These are phyloP conservation scores for Tenthredo notha DNA, from an alignment of 2,888 invertebrate genomes.

Conservation along the genomic window DNA sequence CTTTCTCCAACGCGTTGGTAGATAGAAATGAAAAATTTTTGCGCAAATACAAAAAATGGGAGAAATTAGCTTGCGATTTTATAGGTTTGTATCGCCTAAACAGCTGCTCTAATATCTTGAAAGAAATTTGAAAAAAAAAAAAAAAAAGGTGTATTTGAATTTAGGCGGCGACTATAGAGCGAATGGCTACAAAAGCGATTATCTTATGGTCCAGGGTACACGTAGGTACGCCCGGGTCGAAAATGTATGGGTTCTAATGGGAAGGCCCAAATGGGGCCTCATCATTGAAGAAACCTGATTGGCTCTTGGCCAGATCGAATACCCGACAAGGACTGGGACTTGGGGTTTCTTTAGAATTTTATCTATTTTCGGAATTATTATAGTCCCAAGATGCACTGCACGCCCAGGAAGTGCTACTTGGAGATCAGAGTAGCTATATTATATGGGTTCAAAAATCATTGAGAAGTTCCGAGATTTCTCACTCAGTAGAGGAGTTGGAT, in stretches of 20 bases:
- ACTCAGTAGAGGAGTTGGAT: too few species aligned
- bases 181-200: conserved; percentile 49
- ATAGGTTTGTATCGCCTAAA: background rate
- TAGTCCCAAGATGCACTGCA: background rate
- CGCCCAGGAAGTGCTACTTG: background rate
- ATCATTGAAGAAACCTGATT: conserved; percentile 39
- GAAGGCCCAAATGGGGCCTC: conserved; percentile 37
- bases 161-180: conserved; percentile 17
- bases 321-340: background rate
- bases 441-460: background rate
- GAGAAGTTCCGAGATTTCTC: too few species aligned
- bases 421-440: background rate
- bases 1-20: background rate
- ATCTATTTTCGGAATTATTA: conserved; percentile 2
- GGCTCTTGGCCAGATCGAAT: conserved; percentile 29
- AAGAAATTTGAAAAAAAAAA: background rate
- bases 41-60: background rate
- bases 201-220: background rate
- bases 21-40: background rate
- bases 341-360: background rate
- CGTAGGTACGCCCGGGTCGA: conserved; percentile 28
- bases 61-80: background rate
- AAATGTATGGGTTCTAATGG: conserved; percentile 42
- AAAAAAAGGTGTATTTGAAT: conserved; percentile 12
- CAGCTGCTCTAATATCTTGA: background rate